phyloP scores from a whole-genome alignment of 2,888 invertebrate species.

The Dusona sp. region DNA sequence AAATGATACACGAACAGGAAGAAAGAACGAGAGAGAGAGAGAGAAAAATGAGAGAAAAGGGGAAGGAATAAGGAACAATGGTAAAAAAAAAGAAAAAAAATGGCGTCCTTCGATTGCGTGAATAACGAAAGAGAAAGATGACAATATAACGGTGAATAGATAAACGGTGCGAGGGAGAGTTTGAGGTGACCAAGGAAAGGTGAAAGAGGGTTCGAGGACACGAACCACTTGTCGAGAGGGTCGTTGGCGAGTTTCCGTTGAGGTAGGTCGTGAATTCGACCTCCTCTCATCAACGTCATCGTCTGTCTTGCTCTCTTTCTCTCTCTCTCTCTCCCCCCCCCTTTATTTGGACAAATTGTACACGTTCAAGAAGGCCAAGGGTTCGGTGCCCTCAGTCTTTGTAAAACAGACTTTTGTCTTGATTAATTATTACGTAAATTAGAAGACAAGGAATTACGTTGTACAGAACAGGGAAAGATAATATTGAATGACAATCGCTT shows the following conservation, averaged over 20 bases:
- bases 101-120: neutral
- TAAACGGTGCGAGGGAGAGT: neutral
- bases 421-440: neutral
- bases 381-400: conserved; percentile 9
- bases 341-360: conserved; percentile 7
- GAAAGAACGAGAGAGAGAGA: conserved; percentile 46
- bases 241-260: conserved; percentile 70
- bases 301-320: conserved; percentile 29
- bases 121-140: conserved; percentile 3
- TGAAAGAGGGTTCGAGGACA: conserved; percentile 64
- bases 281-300: conserved; percentile 48
- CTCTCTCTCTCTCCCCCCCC: conserved; percentile 5
- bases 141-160: conserved; percentile 22
- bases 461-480: neutral
- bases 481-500: neutral
- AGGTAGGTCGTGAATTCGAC: conserved; percentile 70
- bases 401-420: neutral
- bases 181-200: conserved; percentile 24
- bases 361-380: conserved; percentile 5
- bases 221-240: conserved; percentile 63
- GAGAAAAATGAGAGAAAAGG: conserved; percentile 22
- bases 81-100: neutral
- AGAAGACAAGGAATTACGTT: too few species aligned
- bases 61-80: neutral
- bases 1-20: neutral